Percentiles rank a stretch among this genome's conserved stretches.
Evolutionary conservation across 2,888 invertebrate species (phyloP).

Genomic region (Ditula angustiorana): DNA sequence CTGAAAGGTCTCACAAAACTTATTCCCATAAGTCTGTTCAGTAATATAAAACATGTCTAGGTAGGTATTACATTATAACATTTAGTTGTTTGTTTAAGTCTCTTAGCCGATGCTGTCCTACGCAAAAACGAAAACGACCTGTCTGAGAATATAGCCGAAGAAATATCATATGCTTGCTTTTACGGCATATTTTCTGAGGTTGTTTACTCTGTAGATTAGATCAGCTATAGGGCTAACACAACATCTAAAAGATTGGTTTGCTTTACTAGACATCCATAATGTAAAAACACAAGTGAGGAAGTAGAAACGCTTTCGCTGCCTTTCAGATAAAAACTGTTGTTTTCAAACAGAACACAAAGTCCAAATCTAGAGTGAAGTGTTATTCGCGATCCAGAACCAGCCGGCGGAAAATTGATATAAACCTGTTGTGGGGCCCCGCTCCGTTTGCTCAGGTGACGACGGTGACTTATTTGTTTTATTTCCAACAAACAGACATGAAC

Average conservation of each 20-base stretch:
- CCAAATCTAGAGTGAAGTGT: slow-evolving; percentile 70
- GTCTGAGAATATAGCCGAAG: slow-evolving; percentile 46
- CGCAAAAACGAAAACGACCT: slow-evolving; percentile 22
- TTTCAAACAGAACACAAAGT: slow-evolving; percentile 59
- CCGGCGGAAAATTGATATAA: slow-evolving; percentile 83
- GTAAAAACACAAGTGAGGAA: not conserved
- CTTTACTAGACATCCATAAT: not conserved
- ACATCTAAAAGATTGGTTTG: slow-evolving; percentile 32
- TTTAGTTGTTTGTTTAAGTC: slow-evolving; percentile 31
- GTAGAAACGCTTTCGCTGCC: slow-evolving; percentile 7
- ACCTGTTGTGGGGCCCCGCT: slow-evolving; percentile 75
- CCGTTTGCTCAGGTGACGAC: slow-evolving; percentile 77
- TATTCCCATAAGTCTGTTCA: not conserved
- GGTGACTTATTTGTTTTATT: slow-evolving; percentile 67
- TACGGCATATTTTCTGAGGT: slow-evolving; percentile 56
- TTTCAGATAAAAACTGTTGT: slow-evolving; percentile 49
- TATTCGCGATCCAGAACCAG: slow-evolving; percentile 78
- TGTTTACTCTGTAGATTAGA: slow-evolving; percentile 72
- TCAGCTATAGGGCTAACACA: slow-evolving; percentile 46
- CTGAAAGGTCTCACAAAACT: slow-evolving; percentile 1
- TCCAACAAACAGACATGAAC: slow-evolving; percentile 51
- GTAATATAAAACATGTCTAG: slow-evolving; percentile 7
- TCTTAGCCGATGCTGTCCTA: slow-evolving; percentile 14
- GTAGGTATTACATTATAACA: slow-evolving; percentile 24
- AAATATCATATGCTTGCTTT: slow-evolving; percentile 51